These are phyloP conservation scores for Arge pagana DNA, from an alignment of 2,888 invertebrate genomes.

Conservation along the genomic window DNA sequence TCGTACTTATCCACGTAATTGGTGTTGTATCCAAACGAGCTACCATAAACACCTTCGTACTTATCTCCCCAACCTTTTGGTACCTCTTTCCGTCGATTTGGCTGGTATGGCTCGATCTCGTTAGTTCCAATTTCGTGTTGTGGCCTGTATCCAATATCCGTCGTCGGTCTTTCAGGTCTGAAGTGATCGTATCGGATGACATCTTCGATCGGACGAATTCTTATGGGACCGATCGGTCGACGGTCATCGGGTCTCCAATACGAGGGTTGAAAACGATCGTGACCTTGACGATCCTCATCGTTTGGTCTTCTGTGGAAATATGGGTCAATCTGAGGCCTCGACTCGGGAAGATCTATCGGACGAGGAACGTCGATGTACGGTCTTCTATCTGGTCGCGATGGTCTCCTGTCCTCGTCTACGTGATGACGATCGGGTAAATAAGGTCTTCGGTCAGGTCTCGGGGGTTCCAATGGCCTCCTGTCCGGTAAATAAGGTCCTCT, in stretches of 20 bases:
- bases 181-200: conserved; percentile 12
- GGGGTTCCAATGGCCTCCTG: not conserved
- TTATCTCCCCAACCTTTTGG: conserved; percentile 58
- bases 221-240: not conserved
- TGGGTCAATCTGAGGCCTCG: not conserved
- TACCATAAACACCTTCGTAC: conserved; percentile 67
- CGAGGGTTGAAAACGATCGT: not conserved
- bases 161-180: conserved; percentile 17
- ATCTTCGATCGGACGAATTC: conserved; percentile 16
- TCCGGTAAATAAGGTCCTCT: conserved; percentile 4
- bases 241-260: conserved; percentile 1
- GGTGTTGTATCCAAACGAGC: conserved; percentile 43
- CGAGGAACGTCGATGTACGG: conserved; percentile 25
- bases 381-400: conserved; percentile 18
- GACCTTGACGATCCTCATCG: not conserved
- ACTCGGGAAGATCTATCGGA: conserved; percentile 16
- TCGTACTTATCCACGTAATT: conserved; percentile 29
- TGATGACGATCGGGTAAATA: not conserved
- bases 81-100: conserved; percentile 56
- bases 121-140: conserved; percentile 32
- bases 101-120: conserved; percentile 60
- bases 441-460: not conserved
- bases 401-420: not conserved
- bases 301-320: not conserved
- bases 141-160: conserved; percentile 5